Evolutionary conservation across 2,888 invertebrate species (phyloP).

Genomic region (Cryptus armator): DNA sequence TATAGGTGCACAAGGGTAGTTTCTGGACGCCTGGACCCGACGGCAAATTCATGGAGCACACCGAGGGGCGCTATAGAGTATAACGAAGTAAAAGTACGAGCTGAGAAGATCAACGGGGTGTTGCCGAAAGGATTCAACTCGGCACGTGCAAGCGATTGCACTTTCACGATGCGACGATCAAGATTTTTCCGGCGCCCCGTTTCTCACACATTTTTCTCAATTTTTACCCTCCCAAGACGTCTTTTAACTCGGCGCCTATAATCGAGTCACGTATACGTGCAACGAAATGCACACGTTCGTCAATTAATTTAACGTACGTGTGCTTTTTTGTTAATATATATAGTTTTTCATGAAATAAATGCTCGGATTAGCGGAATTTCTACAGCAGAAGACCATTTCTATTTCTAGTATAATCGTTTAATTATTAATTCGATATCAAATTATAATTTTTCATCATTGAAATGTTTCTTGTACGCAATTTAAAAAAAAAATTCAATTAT

Average conservation of each 20-base stretch:
- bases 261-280: conserved; percentile 29
- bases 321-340: not conserved
- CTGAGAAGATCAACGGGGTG: conserved; percentile 45
- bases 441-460: not conserved
- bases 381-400: not conserved
- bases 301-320: conserved; percentile 23
- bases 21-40: conserved; percentile 35
- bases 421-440: not conserved
- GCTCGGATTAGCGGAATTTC: not conserved
- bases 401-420: not conserved
- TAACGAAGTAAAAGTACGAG: conserved; percentile 16
- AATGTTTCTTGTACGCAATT: not conserved
- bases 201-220: conserved; percentile 35
- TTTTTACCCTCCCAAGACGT: not conserved
- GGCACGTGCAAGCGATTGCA: conserved; percentile 44
- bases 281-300: conserved; percentile 23
- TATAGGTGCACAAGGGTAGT: not conserved
- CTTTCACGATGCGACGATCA: conserved; percentile 31
- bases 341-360: not conserved
- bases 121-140: conserved; percentile 51
- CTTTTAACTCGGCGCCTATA: conserved; percentile 27
- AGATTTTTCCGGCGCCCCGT: conserved; percentile 45
- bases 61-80: conserved; percentile 6
- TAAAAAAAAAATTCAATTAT: no score
- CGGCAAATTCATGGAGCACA: conserved; percentile 49